These are phyloP conservation scores for Drosophila repleta DNA, from an alignment of 1,140 invertebrate species.

Conservation along the genomic window DNA sequence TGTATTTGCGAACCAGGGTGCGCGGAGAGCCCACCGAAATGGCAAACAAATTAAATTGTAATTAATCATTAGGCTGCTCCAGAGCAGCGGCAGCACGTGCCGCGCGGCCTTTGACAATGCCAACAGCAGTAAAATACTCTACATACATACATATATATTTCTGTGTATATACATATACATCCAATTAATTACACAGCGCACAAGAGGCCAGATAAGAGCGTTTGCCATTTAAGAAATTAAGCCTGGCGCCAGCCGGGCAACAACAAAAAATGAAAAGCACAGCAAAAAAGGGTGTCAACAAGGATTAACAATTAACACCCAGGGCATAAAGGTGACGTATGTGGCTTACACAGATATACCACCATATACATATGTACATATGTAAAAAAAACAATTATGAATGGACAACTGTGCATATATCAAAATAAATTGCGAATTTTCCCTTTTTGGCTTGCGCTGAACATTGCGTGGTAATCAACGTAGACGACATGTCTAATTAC, in stretches of 20 bases:
- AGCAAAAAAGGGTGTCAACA: conserved; percentile 25
- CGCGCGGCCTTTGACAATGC: conserved; percentile 67
- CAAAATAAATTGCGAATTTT: conserved; percentile 21
- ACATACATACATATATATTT: no score
- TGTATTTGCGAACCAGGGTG: background rate
- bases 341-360: background rate
- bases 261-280: conserved; percentile 18
- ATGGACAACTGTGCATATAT: background rate
- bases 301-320: conserved; percentile 42
- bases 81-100: conserved; percentile 53
- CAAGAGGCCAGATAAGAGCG: conserved; percentile 69
- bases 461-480: background rate
- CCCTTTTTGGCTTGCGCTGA: background rate
- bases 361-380: conserved; percentile 6
- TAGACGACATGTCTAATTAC: background rate
- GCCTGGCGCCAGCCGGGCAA: conserved; percentile 26
- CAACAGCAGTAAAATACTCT: conserved; percentile 41
- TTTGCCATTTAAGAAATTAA: conserved; percentile 58
- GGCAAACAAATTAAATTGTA: conserved; percentile 80
- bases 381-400: background rate
- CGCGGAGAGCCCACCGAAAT: conserved; percentile 45
- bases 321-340: conserved; percentile 5
- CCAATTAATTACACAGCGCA: conserved; percentile 78
- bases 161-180: conserved; percentile 44
- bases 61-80: conserved; percentile 72